Conservation (phyloP, 2,797 vertebrate genomes). For the Melanotaenia maccullochi region DNA sequence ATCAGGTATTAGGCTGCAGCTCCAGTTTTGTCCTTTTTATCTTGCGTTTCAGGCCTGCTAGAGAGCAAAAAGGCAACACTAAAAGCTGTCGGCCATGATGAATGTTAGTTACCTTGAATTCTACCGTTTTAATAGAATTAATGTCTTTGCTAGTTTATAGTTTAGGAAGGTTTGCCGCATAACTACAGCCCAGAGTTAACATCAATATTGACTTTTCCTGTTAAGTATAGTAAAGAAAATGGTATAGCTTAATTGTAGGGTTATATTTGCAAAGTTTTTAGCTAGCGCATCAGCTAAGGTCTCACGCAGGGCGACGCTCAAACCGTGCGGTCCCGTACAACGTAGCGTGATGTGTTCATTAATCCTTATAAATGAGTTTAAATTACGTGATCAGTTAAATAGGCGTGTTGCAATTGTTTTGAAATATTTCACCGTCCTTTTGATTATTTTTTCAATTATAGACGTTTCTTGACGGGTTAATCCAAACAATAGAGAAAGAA, state of each 20-base stretch:
- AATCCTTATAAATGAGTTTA: not conserved
- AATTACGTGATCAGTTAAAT: not conserved
- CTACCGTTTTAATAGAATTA: not conserved
- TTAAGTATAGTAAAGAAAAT: not conserved
- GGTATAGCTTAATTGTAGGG: not conserved
- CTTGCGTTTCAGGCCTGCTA: conserved; percentile 10
- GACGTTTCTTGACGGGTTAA: not conserved
- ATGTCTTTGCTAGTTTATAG: not conserved
- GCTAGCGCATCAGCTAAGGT: not conserved
- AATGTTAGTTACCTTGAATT: conserved; percentile 20
- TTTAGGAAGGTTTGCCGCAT: not conserved
- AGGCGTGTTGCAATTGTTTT: too few relatives aligned
- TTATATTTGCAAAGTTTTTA: not conserved
- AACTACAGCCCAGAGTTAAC: not conserved
- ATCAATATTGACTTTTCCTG: not conserved
- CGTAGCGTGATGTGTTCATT: not conserved
- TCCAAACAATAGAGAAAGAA: not conserved
- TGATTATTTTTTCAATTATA: not conserved
- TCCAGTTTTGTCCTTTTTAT: not conserved
- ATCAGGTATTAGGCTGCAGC: conserved; percentile 1
- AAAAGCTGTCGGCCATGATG: conserved; percentile 66
- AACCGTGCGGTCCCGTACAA: not conserved
- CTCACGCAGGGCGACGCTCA: not conserved
- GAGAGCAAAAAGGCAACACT: not conserved
- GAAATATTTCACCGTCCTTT: not conserved